Evolutionary conservation across 2,113 vertebrate genomes (phyloP).

Genomic region (Oryzias curvinotus): DNA sequence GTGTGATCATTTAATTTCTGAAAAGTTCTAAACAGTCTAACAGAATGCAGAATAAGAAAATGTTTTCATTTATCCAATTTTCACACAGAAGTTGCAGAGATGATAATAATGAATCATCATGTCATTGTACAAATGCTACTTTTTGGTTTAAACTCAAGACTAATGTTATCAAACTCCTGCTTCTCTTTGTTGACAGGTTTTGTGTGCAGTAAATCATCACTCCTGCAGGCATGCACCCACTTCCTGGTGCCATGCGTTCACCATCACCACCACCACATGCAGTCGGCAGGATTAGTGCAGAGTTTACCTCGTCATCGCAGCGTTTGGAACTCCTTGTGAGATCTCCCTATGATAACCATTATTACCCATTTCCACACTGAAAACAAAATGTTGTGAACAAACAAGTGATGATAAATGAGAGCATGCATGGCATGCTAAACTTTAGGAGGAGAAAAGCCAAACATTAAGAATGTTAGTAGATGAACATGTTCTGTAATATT

Average conservation of each 20-base stretch:
- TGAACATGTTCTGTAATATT: constrained; percentile 46
- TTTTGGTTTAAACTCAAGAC: too few species aligned
- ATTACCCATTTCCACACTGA: constrained; percentile 94
- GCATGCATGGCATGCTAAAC: constrained; percentile 63
- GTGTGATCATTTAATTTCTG: too few species aligned
- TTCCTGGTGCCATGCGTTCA: constrained; percentile 37
- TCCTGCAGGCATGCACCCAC: constrained; percentile 49
- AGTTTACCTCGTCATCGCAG: constrained; percentile 88
- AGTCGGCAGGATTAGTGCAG: constrained; percentile 35
- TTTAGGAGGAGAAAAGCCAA: constrained; percentile 36
- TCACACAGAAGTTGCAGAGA: too few species aligned
- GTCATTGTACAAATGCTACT: too few species aligned
- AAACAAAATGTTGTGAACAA: constrained; percentile 83
- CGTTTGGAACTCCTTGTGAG: constrained; percentile 88
- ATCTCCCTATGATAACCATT: constrained; percentile 96
- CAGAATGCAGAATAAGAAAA: too few species aligned
- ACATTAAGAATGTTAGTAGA: constrained; percentile 27
- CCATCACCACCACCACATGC: constrained; percentile 55
- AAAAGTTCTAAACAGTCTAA: too few species aligned
- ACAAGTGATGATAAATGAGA: constrained; percentile 68
- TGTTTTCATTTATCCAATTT: too few species aligned
- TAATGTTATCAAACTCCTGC: too few species aligned
- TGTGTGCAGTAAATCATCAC: constrained; percentile 18
- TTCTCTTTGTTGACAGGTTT: too few species aligned
- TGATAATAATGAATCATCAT: too few species aligned